Conservation (phyloP, 1,140 invertebrate species). For the Heliconius hewitsoni region DNA sequence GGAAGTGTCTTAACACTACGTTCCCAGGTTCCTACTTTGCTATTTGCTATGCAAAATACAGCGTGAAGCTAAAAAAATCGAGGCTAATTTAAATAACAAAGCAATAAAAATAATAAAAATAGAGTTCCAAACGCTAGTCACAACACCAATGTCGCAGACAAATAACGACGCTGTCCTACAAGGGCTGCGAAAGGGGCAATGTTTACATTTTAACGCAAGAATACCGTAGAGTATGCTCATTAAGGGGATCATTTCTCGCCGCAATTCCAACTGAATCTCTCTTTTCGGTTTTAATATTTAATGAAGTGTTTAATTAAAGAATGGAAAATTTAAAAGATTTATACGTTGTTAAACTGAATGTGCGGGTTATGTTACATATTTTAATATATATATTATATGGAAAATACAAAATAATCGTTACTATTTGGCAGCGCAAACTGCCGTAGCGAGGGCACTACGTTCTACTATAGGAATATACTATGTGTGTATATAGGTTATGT, state of each 20-base stretch:
- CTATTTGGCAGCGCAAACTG: no score
- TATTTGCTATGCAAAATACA: no score
- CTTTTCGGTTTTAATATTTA: slow-evolving; percentile 61
- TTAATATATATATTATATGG: no score
- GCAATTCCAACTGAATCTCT: slow-evolving; percentile 49
- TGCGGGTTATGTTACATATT: not conserved
- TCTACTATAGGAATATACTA: no score
- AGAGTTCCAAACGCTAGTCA: slow-evolving; percentile 12
- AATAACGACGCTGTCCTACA: slow-evolving; percentile 66
- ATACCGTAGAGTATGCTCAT: slow-evolving; percentile 56
- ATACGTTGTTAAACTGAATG: not conserved
- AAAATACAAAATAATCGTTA: no score
- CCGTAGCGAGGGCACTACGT: no score
- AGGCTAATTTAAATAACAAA: not conserved
- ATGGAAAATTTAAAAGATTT: not conserved
- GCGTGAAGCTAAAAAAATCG: not conserved
- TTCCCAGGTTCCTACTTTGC: no score
- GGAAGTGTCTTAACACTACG: no score
- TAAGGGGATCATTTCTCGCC: slow-evolving; percentile 61
- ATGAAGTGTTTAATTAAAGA: slow-evolving; percentile 45
- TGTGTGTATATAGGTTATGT: no score
- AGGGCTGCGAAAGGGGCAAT: slow-evolving; percentile 67
- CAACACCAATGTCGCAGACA: slow-evolving; percentile 51
- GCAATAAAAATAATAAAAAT: not conserved
- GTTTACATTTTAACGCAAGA: slow-evolving; percentile 79